Evolutionary conservation across 2,797 vertebrate genomes (phyloP).

Genomic region (Syngnathus acus): DNA sequence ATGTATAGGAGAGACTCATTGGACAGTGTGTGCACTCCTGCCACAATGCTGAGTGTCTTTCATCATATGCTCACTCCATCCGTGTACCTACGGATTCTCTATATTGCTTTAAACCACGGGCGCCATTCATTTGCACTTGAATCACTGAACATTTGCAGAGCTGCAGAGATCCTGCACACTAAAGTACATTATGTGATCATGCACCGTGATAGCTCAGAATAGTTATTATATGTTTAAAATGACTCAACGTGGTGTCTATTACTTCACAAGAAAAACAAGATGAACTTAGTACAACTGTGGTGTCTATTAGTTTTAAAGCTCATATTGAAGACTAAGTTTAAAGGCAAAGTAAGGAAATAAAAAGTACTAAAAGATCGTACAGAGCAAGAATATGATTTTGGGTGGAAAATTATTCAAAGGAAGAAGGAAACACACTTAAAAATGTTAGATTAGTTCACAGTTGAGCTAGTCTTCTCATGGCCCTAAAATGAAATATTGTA

Average conservation of each 20-base stretch:
- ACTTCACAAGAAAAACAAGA: no score
- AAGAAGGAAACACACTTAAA: no score
- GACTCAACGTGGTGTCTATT: neutral
- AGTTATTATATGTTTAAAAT: neutral
- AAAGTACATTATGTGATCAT: neutral
- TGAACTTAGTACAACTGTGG: no score
- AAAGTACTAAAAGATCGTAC: no score
- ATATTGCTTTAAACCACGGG: neutral
- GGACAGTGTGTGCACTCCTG: neutral
- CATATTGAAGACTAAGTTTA: no score
- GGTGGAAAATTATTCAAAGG: no score
- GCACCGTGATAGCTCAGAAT: neutral
- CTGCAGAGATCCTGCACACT: neutral
- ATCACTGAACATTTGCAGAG: neutral
- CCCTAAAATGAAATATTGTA: neutral
- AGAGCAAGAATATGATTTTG: no score
- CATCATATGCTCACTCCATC: neutral
- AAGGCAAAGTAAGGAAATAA: neutral
- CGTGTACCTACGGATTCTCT: neutral
- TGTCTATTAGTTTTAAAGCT: neutral
- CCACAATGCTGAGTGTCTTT: neutral
- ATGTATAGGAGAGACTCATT: neutral
- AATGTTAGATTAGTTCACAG: neutral
- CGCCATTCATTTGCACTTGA: neutral
- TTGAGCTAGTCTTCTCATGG: neutral